phyloP scores from a whole-genome alignment of 53 echinoderm and acorn worm genomes.

The Holothuria scabra region DNA sequence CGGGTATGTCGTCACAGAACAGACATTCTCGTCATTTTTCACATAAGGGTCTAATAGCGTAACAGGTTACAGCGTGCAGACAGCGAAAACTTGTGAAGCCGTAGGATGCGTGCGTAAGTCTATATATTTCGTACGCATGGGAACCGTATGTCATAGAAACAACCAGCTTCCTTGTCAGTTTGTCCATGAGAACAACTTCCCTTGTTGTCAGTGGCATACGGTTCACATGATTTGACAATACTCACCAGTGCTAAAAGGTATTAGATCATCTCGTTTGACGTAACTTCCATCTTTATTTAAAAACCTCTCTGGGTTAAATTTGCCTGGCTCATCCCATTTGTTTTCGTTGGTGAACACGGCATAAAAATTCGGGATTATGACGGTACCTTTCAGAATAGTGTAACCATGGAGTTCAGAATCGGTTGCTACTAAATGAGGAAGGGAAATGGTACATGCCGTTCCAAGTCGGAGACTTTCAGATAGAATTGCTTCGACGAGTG shows the following conservation, averaged over 20 bases:
- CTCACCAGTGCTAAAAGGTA: slow-evolving; percentile 37
- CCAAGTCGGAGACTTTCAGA: slow-evolving; percentile 33
- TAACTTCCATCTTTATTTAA: slow-evolving; percentile 26
- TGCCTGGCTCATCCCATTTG: slow-evolving; percentile 1
- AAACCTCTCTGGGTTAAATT: slow-evolving; percentile 31
- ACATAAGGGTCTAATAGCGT: too few relatives aligned
- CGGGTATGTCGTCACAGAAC: too few relatives aligned
- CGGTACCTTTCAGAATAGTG: slow-evolving; percentile 17
- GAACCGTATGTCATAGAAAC: too few relatives aligned
- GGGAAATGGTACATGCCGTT: not conserved
- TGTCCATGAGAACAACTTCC: too few relatives aligned
- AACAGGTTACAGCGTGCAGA: too few relatives aligned
- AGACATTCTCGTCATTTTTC: too few relatives aligned
- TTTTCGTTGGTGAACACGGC: not conserved
- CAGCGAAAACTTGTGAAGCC: too few relatives aligned
- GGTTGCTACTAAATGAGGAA: slow-evolving; percentile 15
- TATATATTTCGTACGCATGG: too few relatives aligned
- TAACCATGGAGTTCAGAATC: slow-evolving; percentile 7
- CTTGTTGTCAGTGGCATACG: too few relatives aligned
- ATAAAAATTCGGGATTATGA: slow-evolving; percentile 4
- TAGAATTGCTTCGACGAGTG: slow-evolving; percentile 17
- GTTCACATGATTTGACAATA: too few relatives aligned
- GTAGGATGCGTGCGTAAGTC: too few relatives aligned
- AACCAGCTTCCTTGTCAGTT: too few relatives aligned
- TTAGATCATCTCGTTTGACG: slow-evolving; percentile 9